Base-by-base conservation (phyloP, 2,113 vertebrate genomes). In the Pristiophorus japonicus region DNA sequence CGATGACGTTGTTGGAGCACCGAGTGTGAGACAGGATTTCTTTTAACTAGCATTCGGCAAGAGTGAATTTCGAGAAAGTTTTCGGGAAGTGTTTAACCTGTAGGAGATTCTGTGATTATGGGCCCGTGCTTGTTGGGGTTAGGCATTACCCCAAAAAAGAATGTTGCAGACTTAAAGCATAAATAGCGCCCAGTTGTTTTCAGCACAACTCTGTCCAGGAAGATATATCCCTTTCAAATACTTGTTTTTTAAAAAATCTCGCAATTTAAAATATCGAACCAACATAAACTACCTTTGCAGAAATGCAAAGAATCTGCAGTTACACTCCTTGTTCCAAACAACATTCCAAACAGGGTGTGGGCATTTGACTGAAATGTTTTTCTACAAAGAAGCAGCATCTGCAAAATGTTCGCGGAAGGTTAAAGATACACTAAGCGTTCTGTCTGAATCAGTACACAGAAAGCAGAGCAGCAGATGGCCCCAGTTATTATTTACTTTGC, bases 381-480 rank as follows among this genome's bases (percentile, higher is more conserved):
- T 70, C 65, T 70, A 30, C 51, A 16, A 70, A 67, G 65, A 27
- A 94, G 62, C 55, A 88, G 62, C 62, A 92, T 38, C 59, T 92
- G 24, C 65, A 94, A 94, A 66, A 70, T 94, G 42, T 73, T 94
- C 66, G 16, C 27, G 42, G 65, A 70, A 45, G 18, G 59, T 45
- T 51, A 94, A 94, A 94, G 45, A 94, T 67, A 94, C 42, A 70
- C 38, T 51, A 70, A 94, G 30, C 12, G 38, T 30, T 10, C 27
- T 94, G 93, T 51, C 27, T 94, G 93, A 94, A 67, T 30, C 27
- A 73, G 66, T 47, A 51, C 30, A 70, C 93, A 70, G 38, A 94
- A 51, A 47, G 38, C 65, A 94, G 93, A 94, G 42, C 45, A 70
- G 65, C 93, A 94, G 93, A 94, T 94, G 93, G 93, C 93, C 38